Conservation (phyloP, 2,113 vertebrate genomes). For the Vulpes lagopus region DNA sequence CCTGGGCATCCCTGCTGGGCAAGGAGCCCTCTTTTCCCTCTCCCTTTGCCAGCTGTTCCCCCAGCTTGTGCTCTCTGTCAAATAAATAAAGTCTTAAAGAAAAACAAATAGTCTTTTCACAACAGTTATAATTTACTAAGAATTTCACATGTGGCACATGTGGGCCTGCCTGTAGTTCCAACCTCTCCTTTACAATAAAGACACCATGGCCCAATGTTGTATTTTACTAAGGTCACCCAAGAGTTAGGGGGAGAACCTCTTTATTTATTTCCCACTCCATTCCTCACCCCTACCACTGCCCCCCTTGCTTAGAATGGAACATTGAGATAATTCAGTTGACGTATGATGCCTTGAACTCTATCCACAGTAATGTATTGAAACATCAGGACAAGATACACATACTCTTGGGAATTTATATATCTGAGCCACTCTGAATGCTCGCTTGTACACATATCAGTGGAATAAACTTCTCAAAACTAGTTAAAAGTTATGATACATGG, state of each 20-base stretch:
- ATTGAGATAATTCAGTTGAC: slow-evolving; percentile 22
- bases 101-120: neutral
- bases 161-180: neutral
- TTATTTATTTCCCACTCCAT: neutral
- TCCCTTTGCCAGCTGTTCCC: no score
- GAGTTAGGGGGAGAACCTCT: neutral
- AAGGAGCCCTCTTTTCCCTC: no score
- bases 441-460: neutral
- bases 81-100: no score
- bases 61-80: no score
- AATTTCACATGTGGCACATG: neutral
- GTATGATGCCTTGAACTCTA: slow-evolving; percentile 1
- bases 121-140: slow-evolving; percentile 22
- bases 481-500: slow-evolving; percentile 50
- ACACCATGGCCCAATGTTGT: neutral
- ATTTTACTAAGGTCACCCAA: neutral
- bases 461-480: slow-evolving; percentile 49
- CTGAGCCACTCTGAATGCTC: slow-evolving; percentile 1
- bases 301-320: slow-evolving; percentile 26
- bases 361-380: slow-evolving; percentile 45
- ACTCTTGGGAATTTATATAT: slow-evolving; percentile 47
- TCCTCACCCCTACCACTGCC: neutral
- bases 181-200: neutral
- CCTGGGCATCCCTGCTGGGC: no score
- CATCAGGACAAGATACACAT: slow-evolving; percentile 46